Evolutionary conservation across 1,140 invertebrate species (phyloP).

Genomic region (Drosophila azteca): DNA sequence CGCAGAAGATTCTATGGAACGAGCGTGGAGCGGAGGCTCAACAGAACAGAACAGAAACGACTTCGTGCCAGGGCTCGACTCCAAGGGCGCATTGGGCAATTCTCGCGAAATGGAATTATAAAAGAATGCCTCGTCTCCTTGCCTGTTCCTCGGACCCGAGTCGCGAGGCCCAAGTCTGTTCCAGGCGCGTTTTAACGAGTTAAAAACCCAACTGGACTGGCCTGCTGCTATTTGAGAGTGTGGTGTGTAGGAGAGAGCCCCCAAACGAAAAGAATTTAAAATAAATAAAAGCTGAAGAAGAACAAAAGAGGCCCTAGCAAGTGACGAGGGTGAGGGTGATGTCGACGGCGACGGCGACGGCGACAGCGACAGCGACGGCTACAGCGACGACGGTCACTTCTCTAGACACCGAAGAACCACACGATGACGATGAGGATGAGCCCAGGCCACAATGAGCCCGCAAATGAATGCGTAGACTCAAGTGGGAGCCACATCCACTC

Average conservation of each 20-base stretch:
- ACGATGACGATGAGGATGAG: conserved; percentile 10
- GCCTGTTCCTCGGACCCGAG: conserved; percentile 32
- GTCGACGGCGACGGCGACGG: conserved; percentile 61
- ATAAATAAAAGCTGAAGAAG: conserved; percentile 75
- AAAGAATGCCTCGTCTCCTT: conserved; percentile 79
- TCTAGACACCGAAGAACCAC: conserved; percentile 33
- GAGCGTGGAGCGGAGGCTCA: conserved; percentile 27
- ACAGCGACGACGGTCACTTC: conserved; percentile 33
- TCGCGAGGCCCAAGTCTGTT: background rate
- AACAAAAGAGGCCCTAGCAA: conserved; percentile 65
- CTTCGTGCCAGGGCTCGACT: conserved; percentile 62
- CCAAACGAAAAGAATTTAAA: conserved; percentile 73
- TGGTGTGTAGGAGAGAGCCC: conserved; percentile 52
- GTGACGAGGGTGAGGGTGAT: conserved; percentile 69
- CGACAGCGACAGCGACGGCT: conserved; percentile 59
- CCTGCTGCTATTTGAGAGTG: conserved; percentile 21
- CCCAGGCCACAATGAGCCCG: conserved; percentile 69
- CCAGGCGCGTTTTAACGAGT: conserved; percentile 77
- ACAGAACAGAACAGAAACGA: conserved; percentile 34
- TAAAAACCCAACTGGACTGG: conserved; percentile 61
- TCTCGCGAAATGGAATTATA: conserved; percentile 83
- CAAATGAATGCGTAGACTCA: conserved; percentile 79
- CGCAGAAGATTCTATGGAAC: conserved; percentile 66
- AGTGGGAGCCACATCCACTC: conserved; percentile 45
- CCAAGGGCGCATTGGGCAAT: conserved; percentile 79